Base-by-base conservation (phyloP, 2,888 invertebrate species). In the Ectemnius cavifrons region DNA sequence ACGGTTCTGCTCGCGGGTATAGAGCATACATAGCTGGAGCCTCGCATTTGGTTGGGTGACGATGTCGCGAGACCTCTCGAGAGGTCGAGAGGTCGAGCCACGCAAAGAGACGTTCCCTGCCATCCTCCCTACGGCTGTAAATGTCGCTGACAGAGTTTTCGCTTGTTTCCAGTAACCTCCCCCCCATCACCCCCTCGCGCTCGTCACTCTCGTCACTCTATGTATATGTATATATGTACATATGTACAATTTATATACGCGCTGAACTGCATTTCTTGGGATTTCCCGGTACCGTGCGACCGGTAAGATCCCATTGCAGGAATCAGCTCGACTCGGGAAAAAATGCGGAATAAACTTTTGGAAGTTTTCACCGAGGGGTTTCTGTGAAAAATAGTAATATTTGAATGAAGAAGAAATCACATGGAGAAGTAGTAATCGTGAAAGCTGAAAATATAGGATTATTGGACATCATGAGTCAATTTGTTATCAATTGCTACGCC, bases 111-210 rank as follows among this genome's bases (percentile, higher is more conserved):
- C 68, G 67, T 46, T 76, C 72, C 47, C 66, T 37, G 64, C 66
- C 49, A 65, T 79, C 70, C 79, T 68, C 72, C 74, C 72, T 28
- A 46, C 66, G 69, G 69, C 69, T 74, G 74, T 77, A 67, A 79
- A 76, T 72, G 76, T 80, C 76, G 72, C 64, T 60, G 78, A 77
- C 78, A 74, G 72, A 73, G 63, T 74, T 65, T 73, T 68, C 72
- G 79, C 76, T 79, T 75, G 78, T 82, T 81, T 76, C 76, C 71
- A 59, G 67, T 69, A 62, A n/a, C n/a, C n/a, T n/a, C 59, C 20
- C 23, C 47, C 67, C 2, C 37, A n/a, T n/a, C n/a, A n/a, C 11
- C 37, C 8, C 37, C 8, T 2, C 23, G 23, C 23, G 3, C 23
- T 23, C 23, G 3, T 37, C 37, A 37, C 37, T 37, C 16, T 14